Evolutionary conservation across 2,113 vertebrate genomes (phyloP).

Genomic region (Mirounga angustirostris): DNA sequence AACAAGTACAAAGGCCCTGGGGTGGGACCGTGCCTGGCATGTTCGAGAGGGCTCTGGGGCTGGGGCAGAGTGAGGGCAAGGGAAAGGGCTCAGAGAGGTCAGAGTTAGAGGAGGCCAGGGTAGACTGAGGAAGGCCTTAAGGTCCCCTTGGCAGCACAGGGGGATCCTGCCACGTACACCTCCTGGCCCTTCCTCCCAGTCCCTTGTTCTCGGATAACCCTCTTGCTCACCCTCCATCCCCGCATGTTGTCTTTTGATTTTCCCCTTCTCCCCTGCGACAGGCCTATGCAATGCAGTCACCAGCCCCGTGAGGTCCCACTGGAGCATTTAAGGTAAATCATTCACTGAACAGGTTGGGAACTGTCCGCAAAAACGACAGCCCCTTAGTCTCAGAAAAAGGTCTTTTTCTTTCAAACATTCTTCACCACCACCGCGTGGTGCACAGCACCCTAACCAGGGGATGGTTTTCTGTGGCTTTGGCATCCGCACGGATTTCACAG

Average conservation of each 20-base stretch:
- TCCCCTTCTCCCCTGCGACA: neutral
- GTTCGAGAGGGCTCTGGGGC: neutral
- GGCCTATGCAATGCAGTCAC: neutral
- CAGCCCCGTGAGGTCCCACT: no score
- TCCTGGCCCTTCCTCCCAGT: neutral
- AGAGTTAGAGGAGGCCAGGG: neutral
- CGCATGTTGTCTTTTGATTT: neutral
- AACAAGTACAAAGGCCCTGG: neutral
- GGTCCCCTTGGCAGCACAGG: accelerated
- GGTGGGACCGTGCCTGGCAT: accelerated
- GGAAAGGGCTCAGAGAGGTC: no score
- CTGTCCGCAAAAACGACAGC: accelerated
- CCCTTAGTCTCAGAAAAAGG: neutral
- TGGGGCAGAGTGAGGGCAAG: neutral
- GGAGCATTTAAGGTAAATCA: neutral
- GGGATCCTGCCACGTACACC: accelerated
- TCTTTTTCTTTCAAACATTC: neutral
- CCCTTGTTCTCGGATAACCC: neutral
- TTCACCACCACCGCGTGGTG: accelerated
- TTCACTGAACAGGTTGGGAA: accelerated
- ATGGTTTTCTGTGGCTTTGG: neutral
- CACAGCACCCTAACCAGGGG: neutral
- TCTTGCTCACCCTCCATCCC: neutral
- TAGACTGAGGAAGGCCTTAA: neutral
- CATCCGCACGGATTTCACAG: neutral